Base-by-base conservation (phyloP, 2,797 vertebrate species). In the Picus viridis region DNA sequence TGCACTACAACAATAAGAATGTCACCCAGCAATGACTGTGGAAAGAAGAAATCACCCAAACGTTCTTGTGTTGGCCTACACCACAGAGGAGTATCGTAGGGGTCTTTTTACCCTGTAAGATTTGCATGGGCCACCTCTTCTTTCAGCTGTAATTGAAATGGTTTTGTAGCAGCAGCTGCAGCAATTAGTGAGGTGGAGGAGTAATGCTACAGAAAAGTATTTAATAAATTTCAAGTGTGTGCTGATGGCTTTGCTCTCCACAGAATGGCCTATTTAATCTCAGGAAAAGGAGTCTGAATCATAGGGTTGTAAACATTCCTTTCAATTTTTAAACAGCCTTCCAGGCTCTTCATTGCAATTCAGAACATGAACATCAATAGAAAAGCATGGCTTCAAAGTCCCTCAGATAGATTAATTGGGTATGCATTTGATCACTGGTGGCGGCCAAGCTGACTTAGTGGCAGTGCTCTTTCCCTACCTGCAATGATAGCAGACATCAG, bases 141-240 rank as follows among this genome's bases (percentile, higher is more conserved):
- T 93, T 89, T 91, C 51, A 85, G 51, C 56, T 88, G 34, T 64
- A 88, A 91, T 65, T 72, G 45, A 83, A 89, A 84, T 84, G 71
- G 30, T 89, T 88, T 88, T 88, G 58, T 83, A 88, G 69, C 45
- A 86, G 78, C 92, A 94, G 68, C 91, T 92, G 75, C 83, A 88
- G 64, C 51, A 91, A 96, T 93, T 92, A 94, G 64, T 41, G 71
- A 91, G 81, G 54, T 88, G 62, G 62, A 89, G 82, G 73, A 89
- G 41, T 83, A 91, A 78, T 0, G 18, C 67, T 74, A 65, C 36
- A 90, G 68, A 80, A 91, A 94, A 94, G 65, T 92, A 88, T 93
- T 92, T 93, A 86, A 92, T 96, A 90, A 87, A 93, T 87, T 94
- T 89, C 77, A 90, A 88, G 83, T 94, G 83, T 78, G 87, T 95